phyloP scores from a whole-genome alignment of 2,113 vertebrate genomes.

The Kryptolebias marmoratus region DNA sequence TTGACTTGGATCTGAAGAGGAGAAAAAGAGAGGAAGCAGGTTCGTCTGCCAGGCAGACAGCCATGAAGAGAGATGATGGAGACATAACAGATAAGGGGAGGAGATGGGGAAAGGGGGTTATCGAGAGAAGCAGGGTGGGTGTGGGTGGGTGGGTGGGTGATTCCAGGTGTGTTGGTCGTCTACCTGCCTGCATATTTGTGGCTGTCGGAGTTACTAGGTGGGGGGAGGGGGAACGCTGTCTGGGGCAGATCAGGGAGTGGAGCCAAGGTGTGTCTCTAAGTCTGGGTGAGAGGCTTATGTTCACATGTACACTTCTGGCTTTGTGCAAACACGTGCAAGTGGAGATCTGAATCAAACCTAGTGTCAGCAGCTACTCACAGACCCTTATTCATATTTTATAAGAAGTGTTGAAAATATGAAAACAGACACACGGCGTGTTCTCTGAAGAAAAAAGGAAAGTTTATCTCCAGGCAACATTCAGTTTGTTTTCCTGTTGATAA shows the following conservation, averaged over 20 bases:
- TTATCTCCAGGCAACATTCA: slow-evolving; percentile 1
- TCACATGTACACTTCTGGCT: slow-evolving; percentile 20
- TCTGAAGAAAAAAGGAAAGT: slow-evolving; percentile 1
- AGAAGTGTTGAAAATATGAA: slow-evolving; percentile 21
- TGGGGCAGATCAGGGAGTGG: slow-evolving; percentile 46
- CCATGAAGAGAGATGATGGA: slow-evolving; percentile 20
- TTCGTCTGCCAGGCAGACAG: slow-evolving; percentile 12
- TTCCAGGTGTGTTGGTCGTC: slow-evolving; percentile 74
- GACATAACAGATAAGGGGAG: slow-evolving; percentile 8
- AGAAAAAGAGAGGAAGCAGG: slow-evolving; percentile 20
- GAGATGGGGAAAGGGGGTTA: slow-evolving; percentile 3
- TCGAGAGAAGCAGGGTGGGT: slow-evolving; percentile 16
- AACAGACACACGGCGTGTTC: slow-evolving; percentile 1
- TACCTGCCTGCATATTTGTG: slow-evolving; percentile 74
- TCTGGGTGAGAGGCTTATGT: slow-evolving; percentile 37
- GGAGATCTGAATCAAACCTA: slow-evolving; percentile 20
- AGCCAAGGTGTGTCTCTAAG: slow-evolving; percentile 65
- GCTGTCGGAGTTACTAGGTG: slow-evolving; percentile 44
- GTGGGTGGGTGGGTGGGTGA: slow-evolving; percentile 35
- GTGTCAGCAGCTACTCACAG: slow-evolving; percentile 20
- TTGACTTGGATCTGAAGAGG: slow-evolving; percentile 12
- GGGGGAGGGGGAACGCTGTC: slow-evolving; percentile 22
- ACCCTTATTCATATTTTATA: slow-evolving; percentile 31
- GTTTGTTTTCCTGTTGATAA: not conserved
- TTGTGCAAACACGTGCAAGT: slow-evolving; percentile 40